Percentiles rank a stretch among this genome's conserved stretches.
Conservation (phyloP, 2,888 invertebrate genomes). For the Tinea trinotella region DNA sequence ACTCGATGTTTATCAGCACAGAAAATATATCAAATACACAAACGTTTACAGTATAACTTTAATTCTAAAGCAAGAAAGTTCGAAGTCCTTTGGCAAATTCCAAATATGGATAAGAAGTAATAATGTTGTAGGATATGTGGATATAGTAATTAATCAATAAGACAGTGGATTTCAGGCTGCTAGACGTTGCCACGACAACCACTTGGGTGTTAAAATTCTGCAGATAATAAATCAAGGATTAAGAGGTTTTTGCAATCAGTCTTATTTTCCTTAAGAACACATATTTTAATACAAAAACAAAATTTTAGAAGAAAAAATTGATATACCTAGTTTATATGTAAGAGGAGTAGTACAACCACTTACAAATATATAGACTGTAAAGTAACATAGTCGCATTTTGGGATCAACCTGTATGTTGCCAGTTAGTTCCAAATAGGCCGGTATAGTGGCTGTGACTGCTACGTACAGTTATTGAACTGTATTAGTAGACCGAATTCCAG, state of each 20-base stretch:
- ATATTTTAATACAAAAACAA: not conserved
- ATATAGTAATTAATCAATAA: conserved; percentile 50
- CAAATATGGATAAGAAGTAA: not conserved
- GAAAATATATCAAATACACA: not conserved
- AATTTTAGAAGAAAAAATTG: not conserved
- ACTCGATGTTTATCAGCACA: not conserved
- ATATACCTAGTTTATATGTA: too few relatives aligned
- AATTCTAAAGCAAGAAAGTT: not conserved
- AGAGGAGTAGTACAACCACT: too few relatives aligned
- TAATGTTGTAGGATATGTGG: not conserved
- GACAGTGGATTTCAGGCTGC: conserved; percentile 34
- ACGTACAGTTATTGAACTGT: too few relatives aligned
- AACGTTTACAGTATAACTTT: not conserved
- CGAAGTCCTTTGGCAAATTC: not conserved
- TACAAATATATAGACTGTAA: too few relatives aligned
- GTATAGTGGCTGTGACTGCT: too few relatives aligned
- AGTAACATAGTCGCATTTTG: too few relatives aligned
- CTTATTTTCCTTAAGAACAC: not conserved
- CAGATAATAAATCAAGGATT: conserved; percentile 15
- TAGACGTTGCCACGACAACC: conserved; percentile 33
- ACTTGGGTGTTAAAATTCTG: conserved; percentile 4
- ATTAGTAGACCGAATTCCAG: too few relatives aligned
- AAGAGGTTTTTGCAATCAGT: conserved; percentile 8
- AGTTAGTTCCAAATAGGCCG: too few relatives aligned
- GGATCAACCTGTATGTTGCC: too few relatives aligned